Evolutionary conservation across 2,888 invertebrate species (phyloP), one percentile per base, ranked within the genome.

Genomic region (Sphaeridia pumilis): DNA sequence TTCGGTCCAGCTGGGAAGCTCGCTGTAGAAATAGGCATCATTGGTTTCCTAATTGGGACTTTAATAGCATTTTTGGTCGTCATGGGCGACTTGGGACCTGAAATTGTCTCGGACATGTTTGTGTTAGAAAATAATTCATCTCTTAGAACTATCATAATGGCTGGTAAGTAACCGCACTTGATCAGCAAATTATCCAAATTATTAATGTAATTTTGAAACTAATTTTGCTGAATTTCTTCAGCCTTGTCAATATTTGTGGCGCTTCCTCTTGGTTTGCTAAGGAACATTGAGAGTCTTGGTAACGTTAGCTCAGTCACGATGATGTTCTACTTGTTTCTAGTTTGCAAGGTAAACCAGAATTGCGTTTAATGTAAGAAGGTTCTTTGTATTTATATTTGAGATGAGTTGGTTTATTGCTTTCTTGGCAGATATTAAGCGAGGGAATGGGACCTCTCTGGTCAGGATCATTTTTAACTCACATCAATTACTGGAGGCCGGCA

Each of bases 51-150:
- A 46, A 77, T 95, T 70, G 95, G 95, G 10, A 92, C 94, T 0
- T 87, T 92, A 65, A 85, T 97, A 50, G 94, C 95, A 3, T 95
- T 90, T 71, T 90, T 92, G 71, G 94, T 97, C 20, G 90, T 97
- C n/a, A 88, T 97, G 61, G 97, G 97, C 1, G 97, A 97, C 70
- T 75, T 97, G 43, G 93, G 92, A 1, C 95, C 97, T 20, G 85
- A 85, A 67, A 88, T 95, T 54, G 75, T 92, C 20, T 79, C 85
- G 0, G 86, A 89, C 70, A 74, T 87, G 65, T 78, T 87, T 49
- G 76, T 80, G 45, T 74, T 85, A 27, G 79, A 80, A 65, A 81
- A 81, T 54, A 79, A 79, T 61, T 75, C 80, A 65, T 79, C 78
- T 56, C 70, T 83, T 21, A 76, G 80, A 22, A 68, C 69, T 14